Evolutionary conservation across 2,113 vertebrate genomes (phyloP).

Genomic region (Daboia siamensis): DNA sequence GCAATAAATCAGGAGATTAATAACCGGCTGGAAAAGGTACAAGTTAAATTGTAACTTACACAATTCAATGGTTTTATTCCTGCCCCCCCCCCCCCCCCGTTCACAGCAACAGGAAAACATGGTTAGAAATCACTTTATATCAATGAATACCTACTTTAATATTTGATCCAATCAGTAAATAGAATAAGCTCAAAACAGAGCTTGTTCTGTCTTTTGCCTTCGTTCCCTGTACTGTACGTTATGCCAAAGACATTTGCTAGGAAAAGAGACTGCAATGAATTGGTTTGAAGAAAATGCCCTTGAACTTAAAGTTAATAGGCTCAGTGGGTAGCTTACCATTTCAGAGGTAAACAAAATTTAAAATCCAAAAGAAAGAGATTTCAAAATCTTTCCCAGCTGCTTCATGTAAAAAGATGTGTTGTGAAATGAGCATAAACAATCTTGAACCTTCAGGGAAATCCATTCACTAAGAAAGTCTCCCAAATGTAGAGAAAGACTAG

Average conservation of each 20-base stretch:
- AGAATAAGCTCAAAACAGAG: not conserved
- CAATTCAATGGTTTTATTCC: not conserved
- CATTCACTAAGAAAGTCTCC: not conserved
- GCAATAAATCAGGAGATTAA: slow-evolving; percentile 48
- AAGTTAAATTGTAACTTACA: slow-evolving; percentile 60
- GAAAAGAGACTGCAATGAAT: not conserved
- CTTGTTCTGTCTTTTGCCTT: fast-evolving
- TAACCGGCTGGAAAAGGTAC: slow-evolving; percentile 49
- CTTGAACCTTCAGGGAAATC: not conserved
- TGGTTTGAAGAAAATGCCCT: fast-evolving
- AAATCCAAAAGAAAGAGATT: not conserved
- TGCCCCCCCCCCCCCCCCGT: not conserved
- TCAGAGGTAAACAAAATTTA: not conserved
- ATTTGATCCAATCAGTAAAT: slow-evolving; percentile 3
- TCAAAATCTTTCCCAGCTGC: not conserved
- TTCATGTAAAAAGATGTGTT: not conserved
- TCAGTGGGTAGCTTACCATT: not conserved
- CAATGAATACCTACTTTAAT: slow-evolving; percentile 39
- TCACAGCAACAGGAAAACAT: slow-evolving; percentile 26
- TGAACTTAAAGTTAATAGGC: not conserved
- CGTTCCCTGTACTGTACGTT: fast-evolving
- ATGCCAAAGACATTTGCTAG: not conserved
- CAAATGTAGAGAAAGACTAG: not conserved
- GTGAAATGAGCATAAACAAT: not conserved
- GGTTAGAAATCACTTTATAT: slow-evolving; percentile 42